Evolutionary conservation across 2,797 vertebrate genomes (phyloP).

Genomic region (Podarcis siculus): DNA sequence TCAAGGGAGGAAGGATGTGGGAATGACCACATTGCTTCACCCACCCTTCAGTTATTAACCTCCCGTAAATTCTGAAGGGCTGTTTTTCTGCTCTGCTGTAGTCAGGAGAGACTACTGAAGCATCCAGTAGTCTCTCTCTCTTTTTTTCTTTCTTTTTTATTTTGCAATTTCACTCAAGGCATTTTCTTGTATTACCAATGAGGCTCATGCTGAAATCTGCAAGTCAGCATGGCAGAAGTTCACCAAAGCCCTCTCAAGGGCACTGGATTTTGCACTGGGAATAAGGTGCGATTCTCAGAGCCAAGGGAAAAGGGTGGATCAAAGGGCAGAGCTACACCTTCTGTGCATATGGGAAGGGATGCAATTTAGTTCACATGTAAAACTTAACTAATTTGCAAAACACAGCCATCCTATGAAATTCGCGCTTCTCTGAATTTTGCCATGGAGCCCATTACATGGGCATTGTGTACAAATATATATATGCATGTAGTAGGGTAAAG

Average conservation of each 20-base stretch:
- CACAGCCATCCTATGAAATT: no score
- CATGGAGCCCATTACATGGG: no score
- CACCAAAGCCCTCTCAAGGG: slow-evolving; percentile 50
- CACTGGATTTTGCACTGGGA: slow-evolving; percentile 28
- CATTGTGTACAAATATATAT: no score
- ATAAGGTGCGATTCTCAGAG: not conserved
- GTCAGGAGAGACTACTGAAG: not conserved
- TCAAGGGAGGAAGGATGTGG: slow-evolving; percentile 22
- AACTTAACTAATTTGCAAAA: no score
- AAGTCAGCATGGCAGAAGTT: slow-evolving; percentile 33
- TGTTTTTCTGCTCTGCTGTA: slow-evolving; percentile 34
- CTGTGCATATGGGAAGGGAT: not conserved
- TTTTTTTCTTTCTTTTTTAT: accelerated
- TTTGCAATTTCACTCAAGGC: slow-evolving; percentile 42
- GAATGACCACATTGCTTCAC: slow-evolving; percentile 40
- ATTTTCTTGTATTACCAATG: slow-evolving; percentile 6
- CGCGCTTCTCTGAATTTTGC: no score
- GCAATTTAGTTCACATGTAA: no score
- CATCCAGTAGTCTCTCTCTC: not conserved
- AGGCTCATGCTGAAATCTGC: slow-evolving; percentile 43
- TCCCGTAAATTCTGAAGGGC: slow-evolving; percentile 43
- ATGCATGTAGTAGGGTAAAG: no score
- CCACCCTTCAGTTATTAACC: not conserved
- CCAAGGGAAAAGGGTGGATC: not conserved
- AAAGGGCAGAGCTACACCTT: not conserved